phyloP scores from a whole-genome alignment of 1,140 invertebrate species.

The Penaeus chinensis region DNA sequence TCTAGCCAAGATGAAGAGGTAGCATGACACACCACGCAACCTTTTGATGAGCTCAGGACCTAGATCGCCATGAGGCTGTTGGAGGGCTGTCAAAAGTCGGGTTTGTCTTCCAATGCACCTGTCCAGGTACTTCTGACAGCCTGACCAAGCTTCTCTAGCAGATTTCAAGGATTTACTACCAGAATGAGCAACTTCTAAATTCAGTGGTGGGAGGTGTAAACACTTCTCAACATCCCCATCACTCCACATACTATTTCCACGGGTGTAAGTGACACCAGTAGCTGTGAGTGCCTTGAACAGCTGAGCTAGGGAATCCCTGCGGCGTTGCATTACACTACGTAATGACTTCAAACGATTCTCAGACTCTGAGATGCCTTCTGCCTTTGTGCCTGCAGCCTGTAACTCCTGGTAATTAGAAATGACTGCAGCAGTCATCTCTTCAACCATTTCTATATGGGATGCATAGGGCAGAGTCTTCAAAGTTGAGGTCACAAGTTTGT shows the following conservation, averaged over 20 bases:
- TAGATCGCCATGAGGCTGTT: constrained; percentile 80
- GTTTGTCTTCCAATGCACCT: constrained; percentile 78
- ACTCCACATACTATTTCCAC: constrained; percentile 61
- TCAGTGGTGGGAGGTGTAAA: constrained; percentile 64
- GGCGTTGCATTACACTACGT: constrained; percentile 54
- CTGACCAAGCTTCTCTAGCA: constrained; percentile 75
- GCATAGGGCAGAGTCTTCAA: constrained; percentile 47
- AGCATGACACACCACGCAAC: constrained; percentile 82
- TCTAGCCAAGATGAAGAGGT: constrained; percentile 71
- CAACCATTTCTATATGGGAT: constrained; percentile 51
- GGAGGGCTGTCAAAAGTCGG: constrained; percentile 75
- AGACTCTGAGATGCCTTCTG: constrained; percentile 36
- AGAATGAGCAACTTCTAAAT: constrained; percentile 66
- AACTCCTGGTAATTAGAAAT: constrained; percentile 58
- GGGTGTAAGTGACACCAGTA: constrained; percentile 57
- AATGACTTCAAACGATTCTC: constrained; percentile 50
- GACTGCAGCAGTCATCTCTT: constrained; percentile 50
- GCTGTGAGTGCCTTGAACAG: constrained; percentile 52
- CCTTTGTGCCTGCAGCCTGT: constrained; percentile 34
- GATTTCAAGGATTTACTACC: constrained; percentile 47
- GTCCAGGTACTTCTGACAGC: constrained; percentile 82
- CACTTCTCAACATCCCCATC: constrained; percentile 51
- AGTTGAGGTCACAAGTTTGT: constrained; percentile 27
- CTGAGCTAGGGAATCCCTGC: constrained; percentile 43
- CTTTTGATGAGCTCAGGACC: constrained; percentile 84